phyloP scores from a whole-genome alignment of 2,113 vertebrate genomes.

The Uropsilus gracilis region DNA sequence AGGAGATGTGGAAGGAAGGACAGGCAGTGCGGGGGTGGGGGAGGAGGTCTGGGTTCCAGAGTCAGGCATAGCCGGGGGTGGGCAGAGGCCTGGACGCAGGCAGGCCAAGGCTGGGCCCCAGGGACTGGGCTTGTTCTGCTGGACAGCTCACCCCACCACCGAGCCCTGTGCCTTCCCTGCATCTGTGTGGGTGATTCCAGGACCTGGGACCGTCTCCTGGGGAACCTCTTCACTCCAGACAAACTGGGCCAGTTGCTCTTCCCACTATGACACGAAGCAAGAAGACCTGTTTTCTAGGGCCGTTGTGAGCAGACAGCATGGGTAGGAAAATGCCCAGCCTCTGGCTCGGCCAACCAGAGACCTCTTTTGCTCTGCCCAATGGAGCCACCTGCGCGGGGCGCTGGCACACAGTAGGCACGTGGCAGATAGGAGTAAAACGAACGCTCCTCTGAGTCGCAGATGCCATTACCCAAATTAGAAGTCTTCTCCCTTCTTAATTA shows the following conservation, averaged over 20 bases:
- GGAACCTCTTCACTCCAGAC: not conserved
- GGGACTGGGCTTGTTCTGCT: rapidly evolving
- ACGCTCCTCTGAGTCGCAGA: slow-evolving; percentile 1
- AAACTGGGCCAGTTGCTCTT: rapidly evolving
- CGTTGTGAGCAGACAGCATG: not conserved
- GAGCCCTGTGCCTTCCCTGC: not conserved
- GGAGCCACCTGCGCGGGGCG: not conserved
- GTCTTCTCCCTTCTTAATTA: slow-evolving; percentile 64
- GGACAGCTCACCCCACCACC: rapidly evolving
- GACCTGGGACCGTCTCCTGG: not conserved
- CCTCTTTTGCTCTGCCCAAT: not conserved
- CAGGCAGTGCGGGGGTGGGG: not conserved
- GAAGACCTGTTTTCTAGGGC: not conserved
- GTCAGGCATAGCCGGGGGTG: not conserved
- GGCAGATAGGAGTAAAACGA: slow-evolving; percentile 39
- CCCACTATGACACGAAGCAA: rapidly evolving
- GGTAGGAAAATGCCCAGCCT: not conserved
- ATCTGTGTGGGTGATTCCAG: too few species aligned
- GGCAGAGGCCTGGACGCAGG: not conserved
- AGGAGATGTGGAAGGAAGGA: not conserved
- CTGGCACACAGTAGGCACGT: slow-evolving; percentile 50
- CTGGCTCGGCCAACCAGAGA: rapidly evolving
- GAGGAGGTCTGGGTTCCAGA: not conserved
- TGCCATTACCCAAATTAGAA: slow-evolving; percentile 74
- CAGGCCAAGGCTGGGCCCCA: rapidly evolving